Evolutionary conservation across 2,797 vertebrate species (phyloP), one percentile per base, ranked within the genome.

Genomic region (Acrossocheilus wenchowensis): DNA sequence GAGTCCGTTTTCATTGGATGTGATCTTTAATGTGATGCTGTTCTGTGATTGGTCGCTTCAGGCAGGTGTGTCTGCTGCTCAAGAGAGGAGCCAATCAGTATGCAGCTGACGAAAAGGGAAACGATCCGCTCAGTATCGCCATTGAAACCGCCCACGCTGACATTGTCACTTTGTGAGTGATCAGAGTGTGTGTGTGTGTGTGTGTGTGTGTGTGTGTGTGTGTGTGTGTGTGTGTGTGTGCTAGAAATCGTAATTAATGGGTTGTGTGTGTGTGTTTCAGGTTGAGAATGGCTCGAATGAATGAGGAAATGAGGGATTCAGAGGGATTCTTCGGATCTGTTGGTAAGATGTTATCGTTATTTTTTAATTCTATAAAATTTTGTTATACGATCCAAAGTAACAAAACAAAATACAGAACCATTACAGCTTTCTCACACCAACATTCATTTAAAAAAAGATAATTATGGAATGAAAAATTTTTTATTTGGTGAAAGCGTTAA

Each of bases 71-170:
- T 89, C 88, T 96, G 82, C 91, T 96, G 81, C 72, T 96, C 81
- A 96, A 95, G 92, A 93, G 94, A 90, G 94, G 95, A 92, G 95
- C 95, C 91, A 96, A 96, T 93, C 95, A 96, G 92, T 96, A 96
- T 11, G 95, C 95, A 4, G 95, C 87, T 2, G 95, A 96, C 6
- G 95, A 96, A 92, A 89, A 89, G 0, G 95, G 95, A 8, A 94
- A 94, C 85, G 95, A 96, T 89, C 93, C 95, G 0, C 68, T 96
- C 81, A 94, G 94, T 87, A 96, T 96, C 39, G 95, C 95, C 45
- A 78, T 96, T 88, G 95, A 95, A 89, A 95, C 93, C 0, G 94
- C 95, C 54, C 88, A 96, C 0, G 95, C 95, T 0, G 95, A 96
- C 92, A 96, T 96, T 8, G 95, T 96, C 71, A 96, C 95, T 0